Base-by-base conservation (phyloP, 2,113 vertebrate genomes). In the Irena cyanogastra region DNA sequence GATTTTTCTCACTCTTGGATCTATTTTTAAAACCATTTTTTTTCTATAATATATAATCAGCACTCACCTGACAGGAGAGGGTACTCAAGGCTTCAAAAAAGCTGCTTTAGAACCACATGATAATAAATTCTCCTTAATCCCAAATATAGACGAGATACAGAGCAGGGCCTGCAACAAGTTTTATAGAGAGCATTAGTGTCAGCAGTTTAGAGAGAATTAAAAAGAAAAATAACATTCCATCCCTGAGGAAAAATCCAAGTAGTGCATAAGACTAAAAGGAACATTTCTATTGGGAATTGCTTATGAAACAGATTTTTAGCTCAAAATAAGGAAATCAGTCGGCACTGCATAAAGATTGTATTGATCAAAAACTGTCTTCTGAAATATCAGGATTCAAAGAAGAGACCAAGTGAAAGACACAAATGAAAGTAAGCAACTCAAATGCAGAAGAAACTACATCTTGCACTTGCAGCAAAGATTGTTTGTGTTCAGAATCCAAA, bases 141-240 rank as follows among this genome's bases (percentile, higher is more conserved):
- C 50, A 90, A 95, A 87, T 82, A 76, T 31, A 79, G 61, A 87
- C 0, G 1, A 89, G 26, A 64, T 66, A 87, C 14, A 76, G 61
- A 96, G 64, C 68, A 93, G 59, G 47, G 49, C 60, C 88, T 68
- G 68, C 86, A 89, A 94, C 47, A 90, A 54, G 26, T 91, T 93
- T 95, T 89, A 86, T 50, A 64, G 76, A 89, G 37, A 95, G 92
- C 90, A 93, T 97, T 96, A 94, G 69, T 94, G 94, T 89, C 96
- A 93, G n/a, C 31, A 75, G 69, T 94, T 95, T 87, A 93, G 83
- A 84, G 37, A 93, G 94, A 96, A 95, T 94, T 96, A 88, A 90
- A 92, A 93, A 49, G 71, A 95, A 93, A 95, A 92, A 86, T 81
- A 95, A 53, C 16, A 63, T 81, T 83, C 59, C 63, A 90, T 87